Conservation (phyloP, 2,113 vertebrate genomes). For the Rousettus leschenaultii region DNA sequence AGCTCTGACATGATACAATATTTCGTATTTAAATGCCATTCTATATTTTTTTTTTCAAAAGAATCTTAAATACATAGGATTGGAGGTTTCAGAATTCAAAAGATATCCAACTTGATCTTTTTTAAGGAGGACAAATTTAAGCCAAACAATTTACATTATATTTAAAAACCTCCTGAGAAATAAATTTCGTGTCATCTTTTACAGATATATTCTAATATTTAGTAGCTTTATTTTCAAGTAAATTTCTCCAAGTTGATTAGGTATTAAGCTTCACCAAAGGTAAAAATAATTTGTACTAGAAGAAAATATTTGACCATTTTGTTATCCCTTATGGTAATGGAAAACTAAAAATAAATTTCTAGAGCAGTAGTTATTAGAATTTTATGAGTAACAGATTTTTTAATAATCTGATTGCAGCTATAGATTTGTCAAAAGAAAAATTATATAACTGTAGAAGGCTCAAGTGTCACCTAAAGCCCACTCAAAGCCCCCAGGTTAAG, state of each 20-base stretch:
- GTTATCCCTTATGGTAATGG: not conserved
- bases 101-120: not conserved
- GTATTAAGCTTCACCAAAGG: not conserved
- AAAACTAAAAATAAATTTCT: conserved; percentile 7
- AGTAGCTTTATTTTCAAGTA: not conserved
- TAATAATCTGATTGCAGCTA: not conserved
- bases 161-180: not conserved
- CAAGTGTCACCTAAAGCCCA: not conserved
- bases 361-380: not conserved
- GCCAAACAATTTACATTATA: not conserved
- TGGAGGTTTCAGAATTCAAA: not conserved
- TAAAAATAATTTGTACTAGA: not conserved
- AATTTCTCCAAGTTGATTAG: not conserved
- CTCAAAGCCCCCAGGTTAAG: not conserved
- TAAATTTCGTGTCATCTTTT: not conserved
- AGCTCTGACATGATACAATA: not conserved
- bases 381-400: not conserved
- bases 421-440: not conserved
- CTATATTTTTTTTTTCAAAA: not conserved
- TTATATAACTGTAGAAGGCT: not conserved
- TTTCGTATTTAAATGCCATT: not conserved
- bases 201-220: not conserved
- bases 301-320: not conserved
- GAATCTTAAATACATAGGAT: not conserved
- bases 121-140: not conserved